Evolutionary conservation across 2,113 vertebrate species (phyloP), one percentile per base, ranked within the genome.

Genomic region (Platysteira castanea): DNA sequence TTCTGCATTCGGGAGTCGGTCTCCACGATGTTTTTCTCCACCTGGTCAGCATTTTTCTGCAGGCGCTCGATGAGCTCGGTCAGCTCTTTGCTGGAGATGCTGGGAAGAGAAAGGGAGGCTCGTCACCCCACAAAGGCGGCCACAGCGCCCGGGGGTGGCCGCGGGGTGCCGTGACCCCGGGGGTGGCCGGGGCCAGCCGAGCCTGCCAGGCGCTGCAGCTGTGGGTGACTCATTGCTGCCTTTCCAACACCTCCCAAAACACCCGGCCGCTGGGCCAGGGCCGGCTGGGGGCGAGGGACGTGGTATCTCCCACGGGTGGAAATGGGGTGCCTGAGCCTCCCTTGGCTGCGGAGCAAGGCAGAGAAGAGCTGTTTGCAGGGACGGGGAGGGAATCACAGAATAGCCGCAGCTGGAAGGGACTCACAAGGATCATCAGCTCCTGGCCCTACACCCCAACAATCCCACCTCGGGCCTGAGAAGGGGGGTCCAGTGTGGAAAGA

Each of bases 21-120:
- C 63, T 99, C 99, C 81, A 98, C 98, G n/a, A 99, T 99, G 97
- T 99, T 98, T 91, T 98, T 99, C 96, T 99, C 99, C 98, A 99
- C 99, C 87, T 99, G 99, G 96, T 99, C 99, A 0, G 99, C 99
- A 98, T 99, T 99, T 94, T 98, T 99, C 98, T 99, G 99, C 92
- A 99, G 97, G 96, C 98, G 99, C 80, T 99, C 99, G 4, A 99
- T 99, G 96, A 99, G 98, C 50, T 96, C 84, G 0, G 97, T 95
- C 82, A 99, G 97, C 67, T 99, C 99, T 87, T 98, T 98, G 80
- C 96, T 98, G 49, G 98, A 96, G 88, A 97, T 95, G 12, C 99
- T 99, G 97, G 2, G 69, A 69, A 67, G 70, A 79, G 73, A 78
- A 68, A 39, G 44, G 28, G 35, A 53, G 57, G 22, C 60, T 31